phyloP scores from a whole-genome alignment of 1,140 invertebrate genomes.

The Euwallacea fornicatus region DNA sequence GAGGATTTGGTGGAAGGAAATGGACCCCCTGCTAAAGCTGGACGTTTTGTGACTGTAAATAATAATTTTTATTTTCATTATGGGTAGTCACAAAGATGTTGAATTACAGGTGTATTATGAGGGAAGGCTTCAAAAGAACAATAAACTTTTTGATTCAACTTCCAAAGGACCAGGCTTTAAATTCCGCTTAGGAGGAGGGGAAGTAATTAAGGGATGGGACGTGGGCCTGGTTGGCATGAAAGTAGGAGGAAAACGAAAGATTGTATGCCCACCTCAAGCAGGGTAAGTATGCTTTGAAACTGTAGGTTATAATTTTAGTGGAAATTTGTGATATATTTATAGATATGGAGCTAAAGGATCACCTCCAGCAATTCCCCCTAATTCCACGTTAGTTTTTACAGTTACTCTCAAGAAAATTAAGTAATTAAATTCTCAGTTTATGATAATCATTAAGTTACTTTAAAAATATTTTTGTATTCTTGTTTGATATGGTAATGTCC shows the following conservation, averaged over 20 bases:
- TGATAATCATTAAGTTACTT: too few relatives aligned
- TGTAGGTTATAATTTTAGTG: slow-evolving; percentile 7
- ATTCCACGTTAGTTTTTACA: slow-evolving; percentile 82
- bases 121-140: slow-evolving; percentile 75
- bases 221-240: slow-evolving; percentile 86
- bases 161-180: slow-evolving; percentile 77
- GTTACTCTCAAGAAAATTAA: slow-evolving; percentile 82
- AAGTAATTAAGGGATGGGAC: slow-evolving; percentile 94
- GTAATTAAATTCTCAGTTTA: slow-evolving; percentile 54
- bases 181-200: slow-evolving; percentile 79
- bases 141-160: slow-evolving; percentile 78
- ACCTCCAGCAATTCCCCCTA: slow-evolving; percentile 81
- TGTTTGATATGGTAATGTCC: too few relatives aligned
- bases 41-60: slow-evolving; percentile 71
- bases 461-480: too few relatives aligned
- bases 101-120: slow-evolving; percentile 70
- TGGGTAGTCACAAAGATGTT: slow-evolving; percentile 3
- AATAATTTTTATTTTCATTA: slow-evolving; percentile 23
- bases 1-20: slow-evolving; percentile 77
- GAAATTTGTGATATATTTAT: slow-evolving; percentile 50
- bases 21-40: slow-evolving; percentile 74
- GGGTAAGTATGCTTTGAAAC: slow-evolving; percentile 64
- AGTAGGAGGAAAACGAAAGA: slow-evolving; percentile 85
- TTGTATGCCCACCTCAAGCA: slow-evolving; percentile 81
- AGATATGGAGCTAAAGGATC: slow-evolving; percentile 81